A percentile compares a stretch with the other conserved stretches of the same genome.
These are phyloP conservation scores for Pitangus sulphuratus DNA, from an alignment of 2,797 vertebrate species.

Conservation along the genomic window DNA sequence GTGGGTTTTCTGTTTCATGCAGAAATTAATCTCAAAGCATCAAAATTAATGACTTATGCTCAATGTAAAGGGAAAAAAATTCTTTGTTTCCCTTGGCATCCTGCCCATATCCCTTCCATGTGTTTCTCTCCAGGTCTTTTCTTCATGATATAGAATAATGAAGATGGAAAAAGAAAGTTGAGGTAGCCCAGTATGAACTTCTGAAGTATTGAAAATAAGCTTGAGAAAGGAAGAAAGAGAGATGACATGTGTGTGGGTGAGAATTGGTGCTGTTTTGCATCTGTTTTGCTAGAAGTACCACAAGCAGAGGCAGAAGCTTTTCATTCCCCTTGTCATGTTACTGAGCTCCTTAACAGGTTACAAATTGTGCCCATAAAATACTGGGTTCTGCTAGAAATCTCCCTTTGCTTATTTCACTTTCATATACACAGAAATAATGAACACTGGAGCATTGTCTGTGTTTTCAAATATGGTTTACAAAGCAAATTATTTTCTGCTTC, in stretches of 20 bases:
- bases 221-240: background rate
- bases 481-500: background rate
- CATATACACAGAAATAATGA: background rate
- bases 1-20: conserved; percentile 3
- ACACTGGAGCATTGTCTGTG: background rate
- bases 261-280: background rate
- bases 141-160: background rate
- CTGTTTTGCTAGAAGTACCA: background rate
- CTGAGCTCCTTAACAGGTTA: background rate
- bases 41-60: conserved; percentile 15
- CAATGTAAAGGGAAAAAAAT: background rate
- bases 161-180: background rate
- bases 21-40: background rate
- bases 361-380: background rate
- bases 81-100: background rate
- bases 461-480: background rate
- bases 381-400: background rate
- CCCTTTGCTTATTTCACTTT: background rate
- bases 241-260: background rate
- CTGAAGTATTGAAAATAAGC: background rate
- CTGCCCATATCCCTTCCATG: background rate
- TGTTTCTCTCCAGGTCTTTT: background rate
- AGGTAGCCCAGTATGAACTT: background rate
- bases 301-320: background rate
- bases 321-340: background rate